Conservation (phyloP, 2,113 vertebrate species). For the Monopterus albus region DNA sequence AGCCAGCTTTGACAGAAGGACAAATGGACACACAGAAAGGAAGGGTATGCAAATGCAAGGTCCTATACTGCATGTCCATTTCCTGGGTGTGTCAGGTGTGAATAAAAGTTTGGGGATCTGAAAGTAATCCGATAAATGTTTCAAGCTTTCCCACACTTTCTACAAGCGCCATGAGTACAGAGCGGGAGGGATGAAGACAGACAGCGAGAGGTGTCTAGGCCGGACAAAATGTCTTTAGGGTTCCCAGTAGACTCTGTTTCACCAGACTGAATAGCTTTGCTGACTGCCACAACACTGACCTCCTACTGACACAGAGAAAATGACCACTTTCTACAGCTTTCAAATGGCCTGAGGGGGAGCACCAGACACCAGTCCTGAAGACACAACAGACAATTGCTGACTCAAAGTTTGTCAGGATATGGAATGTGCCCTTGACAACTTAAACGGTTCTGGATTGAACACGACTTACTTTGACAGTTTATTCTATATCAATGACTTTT, state of each 20-base stretch:
- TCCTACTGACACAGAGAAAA: conserved; percentile 75
- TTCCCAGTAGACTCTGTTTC: conserved; percentile 64
- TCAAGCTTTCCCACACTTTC: conserved; percentile 33
- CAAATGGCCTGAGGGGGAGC: conserved; percentile 65
- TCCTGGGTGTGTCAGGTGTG: conserved; percentile 9
- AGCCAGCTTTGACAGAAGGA: conserved; percentile 45
- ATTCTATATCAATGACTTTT: conserved; percentile 72
- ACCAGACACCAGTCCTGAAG: conserved; percentile 58
- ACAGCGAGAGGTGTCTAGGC: conserved; percentile 32
- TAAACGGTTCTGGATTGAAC: conserved; percentile 76
- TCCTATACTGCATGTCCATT: not conserved
- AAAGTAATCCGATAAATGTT: conserved; percentile 42
- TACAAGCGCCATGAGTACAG: conserved; percentile 29
- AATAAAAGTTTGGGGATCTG: conserved; percentile 36
- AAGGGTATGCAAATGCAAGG: conserved; percentile 19
- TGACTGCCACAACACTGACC: conserved; percentile 71
- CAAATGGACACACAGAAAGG: conserved; percentile 35
- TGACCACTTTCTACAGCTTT: conserved; percentile 75
- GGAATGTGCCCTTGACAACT: conserved; percentile 76
- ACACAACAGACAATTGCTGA: conserved; percentile 76
- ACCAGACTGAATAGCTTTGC: conserved; percentile 53
- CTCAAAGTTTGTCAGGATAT: conserved; percentile 76
- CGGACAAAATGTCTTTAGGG: conserved; percentile 66
- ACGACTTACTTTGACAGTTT: conserved; percentile 76
- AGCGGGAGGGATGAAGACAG: conserved; percentile 36